Evolutionary conservation across 2,888 invertebrate genomes (phyloP).

Genomic region (Latrodectus hesperus): DNA sequence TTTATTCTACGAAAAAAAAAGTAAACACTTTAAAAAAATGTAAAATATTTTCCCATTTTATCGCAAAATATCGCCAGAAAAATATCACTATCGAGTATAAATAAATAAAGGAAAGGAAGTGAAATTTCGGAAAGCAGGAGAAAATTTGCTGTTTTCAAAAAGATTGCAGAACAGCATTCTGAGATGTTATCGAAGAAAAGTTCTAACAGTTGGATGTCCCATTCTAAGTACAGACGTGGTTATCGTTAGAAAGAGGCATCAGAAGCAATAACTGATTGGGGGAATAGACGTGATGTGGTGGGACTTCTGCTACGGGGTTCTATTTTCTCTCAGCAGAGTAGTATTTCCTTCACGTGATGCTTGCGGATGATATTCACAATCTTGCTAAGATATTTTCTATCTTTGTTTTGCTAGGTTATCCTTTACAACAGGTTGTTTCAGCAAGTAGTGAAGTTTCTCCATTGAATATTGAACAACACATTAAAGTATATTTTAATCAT

Average conservation of each 20-base stretch:
- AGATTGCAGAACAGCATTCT: conserved; percentile 23
- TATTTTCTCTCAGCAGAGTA: neutral
- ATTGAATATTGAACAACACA: no score
- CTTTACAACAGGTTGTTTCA: no score
- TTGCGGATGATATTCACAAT: conserved; percentile 6
- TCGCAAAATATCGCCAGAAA: no score
- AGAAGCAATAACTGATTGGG: conserved; percentile 50
- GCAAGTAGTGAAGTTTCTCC: no score
- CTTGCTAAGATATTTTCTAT: conserved; percentile 22
- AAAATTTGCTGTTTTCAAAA: conserved; percentile 15
- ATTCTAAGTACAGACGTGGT: conserved; percentile 32
- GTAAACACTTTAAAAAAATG: no score
- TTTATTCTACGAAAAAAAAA: no score
- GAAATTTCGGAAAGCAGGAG: conserved; percentile 3
- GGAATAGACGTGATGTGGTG: conserved; percentile 24
- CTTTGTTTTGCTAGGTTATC: no score
- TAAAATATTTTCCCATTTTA: no score
- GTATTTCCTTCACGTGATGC: conserved; percentile 40
- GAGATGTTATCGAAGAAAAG: conserved; percentile 37
- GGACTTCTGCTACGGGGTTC: neutral
- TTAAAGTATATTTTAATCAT: no score
- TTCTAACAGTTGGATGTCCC: conserved; percentile 39
- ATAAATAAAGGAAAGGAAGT: conserved; percentile 5
- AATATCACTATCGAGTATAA: neutral
- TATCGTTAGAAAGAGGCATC: conserved; percentile 23